Evolutionary conservation across 1,140 invertebrate genomes (phyloP), one percentile per base, ranked within the genome.

Genomic region (Drosophila santomea): DNA sequence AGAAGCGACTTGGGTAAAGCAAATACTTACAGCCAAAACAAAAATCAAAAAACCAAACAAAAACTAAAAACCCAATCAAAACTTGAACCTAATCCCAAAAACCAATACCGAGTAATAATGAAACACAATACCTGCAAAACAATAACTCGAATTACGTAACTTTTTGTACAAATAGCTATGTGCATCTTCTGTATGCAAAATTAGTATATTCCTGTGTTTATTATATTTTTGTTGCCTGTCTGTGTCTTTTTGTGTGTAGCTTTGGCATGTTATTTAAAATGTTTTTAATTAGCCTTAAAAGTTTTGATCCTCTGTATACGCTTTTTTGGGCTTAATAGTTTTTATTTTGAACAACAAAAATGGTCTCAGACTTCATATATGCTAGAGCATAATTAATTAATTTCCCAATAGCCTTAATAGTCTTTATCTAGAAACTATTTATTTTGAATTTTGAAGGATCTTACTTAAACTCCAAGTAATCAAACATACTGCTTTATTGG

Each of bases 1-100:
- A 94, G 90, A 94, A 94, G 91, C 93, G 94, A 91, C 94, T 93
- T 94, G 92, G 94, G 94, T 94, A 93, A 81, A 80, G 84, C 80
- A 81, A 67, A 56, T 36, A 63, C 7, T 32, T 32, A 61, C 11
- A 61, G 63, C 44, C 11, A 23, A 62, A 62, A 47, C 64, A 38
- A 54, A 50, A 63, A 12, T 25, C 45, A 20, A 74, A 59, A 60
- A 28, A 28, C 25, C 28, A 15, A 48, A 69, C 28, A 15, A 48
- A 69, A 58, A 28, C 50, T 15, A 57, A 36, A 55, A 64, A 47
- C 20, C 32, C 52, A 32, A 32, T 32, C 15, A 17, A 61, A 61
- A 45, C 64, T 28, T 32, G 45, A 50, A 63, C 10, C 38, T 45
- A 4, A 25, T 25, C 23, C 23, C 4, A 25, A 5, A 4, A 25